Conservation (phyloP, 1,140 invertebrate genomes). For the Macrobrachium nipponense region DNA sequence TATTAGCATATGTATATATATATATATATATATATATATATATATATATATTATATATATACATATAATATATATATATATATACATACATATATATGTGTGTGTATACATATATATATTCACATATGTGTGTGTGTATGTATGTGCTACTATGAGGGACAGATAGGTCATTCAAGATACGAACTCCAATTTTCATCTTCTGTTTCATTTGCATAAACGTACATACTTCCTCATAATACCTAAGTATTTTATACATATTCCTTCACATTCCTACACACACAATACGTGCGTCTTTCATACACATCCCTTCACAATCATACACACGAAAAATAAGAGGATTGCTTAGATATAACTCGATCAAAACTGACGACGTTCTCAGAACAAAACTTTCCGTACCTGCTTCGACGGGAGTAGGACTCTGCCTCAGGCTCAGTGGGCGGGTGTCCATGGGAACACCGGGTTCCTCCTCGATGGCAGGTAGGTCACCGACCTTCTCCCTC, state of each 20-base stretch:
- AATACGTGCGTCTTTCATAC: neutral
- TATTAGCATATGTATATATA: neutral
- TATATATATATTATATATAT: constrained; percentile 34
- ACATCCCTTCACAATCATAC: neutral
- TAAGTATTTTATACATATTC: neutral
- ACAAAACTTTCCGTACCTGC: too few species aligned
- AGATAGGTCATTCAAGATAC: neutral
- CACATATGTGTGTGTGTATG: neutral
- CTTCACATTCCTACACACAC: neutral
- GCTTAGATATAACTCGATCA: too few species aligned
- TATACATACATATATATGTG: neutral
- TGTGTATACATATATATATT: neutral
- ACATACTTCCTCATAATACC: neutral
- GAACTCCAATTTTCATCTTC: neutral
- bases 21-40: constrained; percentile 37
- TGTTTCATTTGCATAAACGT: neutral
- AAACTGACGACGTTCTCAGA: too few species aligned
- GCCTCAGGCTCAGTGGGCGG: too few species aligned
- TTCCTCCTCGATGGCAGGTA: too few species aligned
- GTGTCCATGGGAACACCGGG: too few species aligned
- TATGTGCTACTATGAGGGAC: neutral
- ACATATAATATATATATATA: constrained; percentile 32
- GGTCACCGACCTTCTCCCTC: too few species aligned
- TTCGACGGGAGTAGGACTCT: too few species aligned
- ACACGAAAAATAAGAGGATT: neutral